phyloP scores from a whole-genome alignment of 2,888 invertebrate genomes.

The Synanthedon formicaeformis region DNA sequence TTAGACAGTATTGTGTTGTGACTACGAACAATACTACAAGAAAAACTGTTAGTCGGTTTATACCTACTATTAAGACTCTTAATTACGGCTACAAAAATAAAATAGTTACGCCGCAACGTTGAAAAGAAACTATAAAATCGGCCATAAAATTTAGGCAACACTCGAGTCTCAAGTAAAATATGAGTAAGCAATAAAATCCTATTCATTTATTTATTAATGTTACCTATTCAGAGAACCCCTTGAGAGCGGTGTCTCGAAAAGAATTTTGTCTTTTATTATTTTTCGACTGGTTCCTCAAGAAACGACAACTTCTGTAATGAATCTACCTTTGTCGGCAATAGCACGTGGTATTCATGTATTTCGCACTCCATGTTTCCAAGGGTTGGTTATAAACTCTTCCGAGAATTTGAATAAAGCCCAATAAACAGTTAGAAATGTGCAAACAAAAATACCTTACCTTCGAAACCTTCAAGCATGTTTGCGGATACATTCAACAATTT shows the following conservation, averaged over 20 bases:
- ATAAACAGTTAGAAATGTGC: slow-evolving; percentile 15
- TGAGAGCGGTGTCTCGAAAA: slow-evolving; percentile 25
- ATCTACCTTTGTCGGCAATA: slow-evolving; percentile 40
- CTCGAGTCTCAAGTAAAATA: slow-evolving; percentile 37
- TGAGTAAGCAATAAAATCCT: slow-evolving; percentile 42
- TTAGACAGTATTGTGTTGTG: too few relatives aligned
- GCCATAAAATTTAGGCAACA: slow-evolving; percentile 42
- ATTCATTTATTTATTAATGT: slow-evolving; percentile 19
- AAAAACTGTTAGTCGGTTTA: too few relatives aligned
- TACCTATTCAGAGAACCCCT: slow-evolving; percentile 26
- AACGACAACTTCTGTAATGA: slow-evolving; percentile 22
- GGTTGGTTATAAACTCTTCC: slow-evolving; percentile 19
- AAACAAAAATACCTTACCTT: slow-evolving; percentile 14
- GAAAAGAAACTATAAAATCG: slow-evolving; percentile 32
- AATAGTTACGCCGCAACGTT: slow-evolving; percentile 43
- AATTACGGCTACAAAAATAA: slow-evolving; percentile 42
- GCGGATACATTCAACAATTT: slow-evolving; percentile 19
- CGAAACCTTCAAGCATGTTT: slow-evolving; percentile 26
- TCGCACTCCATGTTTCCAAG: slow-evolving; percentile 12
- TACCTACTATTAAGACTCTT: slow-evolving; percentile 4
- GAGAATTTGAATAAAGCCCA: slow-evolving; percentile 27
- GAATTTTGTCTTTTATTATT: slow-evolving; percentile 47
- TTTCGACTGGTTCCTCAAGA: slow-evolving; percentile 43
- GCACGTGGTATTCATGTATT: slow-evolving; percentile 39
- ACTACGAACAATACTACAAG: too few relatives aligned